Evolutionary conservation across 2,113 vertebrate species (phyloP).

Genomic region (Clupea harengus): DNA sequence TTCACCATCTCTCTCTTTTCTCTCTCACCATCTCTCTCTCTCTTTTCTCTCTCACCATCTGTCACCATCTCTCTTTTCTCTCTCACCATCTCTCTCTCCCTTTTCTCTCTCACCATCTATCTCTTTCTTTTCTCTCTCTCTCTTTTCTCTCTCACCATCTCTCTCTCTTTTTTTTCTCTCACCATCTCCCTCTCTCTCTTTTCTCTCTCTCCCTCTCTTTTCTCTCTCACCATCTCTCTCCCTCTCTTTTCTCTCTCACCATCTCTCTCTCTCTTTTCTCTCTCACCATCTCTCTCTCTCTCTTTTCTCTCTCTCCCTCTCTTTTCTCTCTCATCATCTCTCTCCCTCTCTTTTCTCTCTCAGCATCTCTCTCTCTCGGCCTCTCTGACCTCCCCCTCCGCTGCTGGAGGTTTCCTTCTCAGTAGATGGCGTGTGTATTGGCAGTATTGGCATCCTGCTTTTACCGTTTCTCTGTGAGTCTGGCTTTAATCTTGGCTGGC

Average conservation of each 20-base stretch:
- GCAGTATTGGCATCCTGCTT: conserved; percentile 28
- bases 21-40: no score
- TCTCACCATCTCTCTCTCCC: no score
- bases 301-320: not conserved
- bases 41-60: no score
- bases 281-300: no score
- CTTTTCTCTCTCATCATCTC: not conserved
- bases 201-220: no score
- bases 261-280: not conserved
- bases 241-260: no score
- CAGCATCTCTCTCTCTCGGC: not conserved
- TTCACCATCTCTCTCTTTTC: no score
- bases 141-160: not conserved
- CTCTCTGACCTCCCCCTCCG: not conserved
- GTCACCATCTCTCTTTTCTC: no score
- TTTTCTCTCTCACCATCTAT: no score
- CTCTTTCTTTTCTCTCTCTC: not conserved
- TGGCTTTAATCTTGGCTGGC: conserved; percentile 44
- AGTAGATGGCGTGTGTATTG: not conserved
- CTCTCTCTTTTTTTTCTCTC: not conserved
- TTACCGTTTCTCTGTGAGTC: conserved; percentile 10
- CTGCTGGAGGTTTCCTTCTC: not conserved
- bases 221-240: no score
- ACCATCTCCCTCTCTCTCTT: not conserved
- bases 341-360: not conserved